Base-by-base conservation (phyloP, 2,113 vertebrate species). In the Thamnaconus septentrionalis region DNA sequence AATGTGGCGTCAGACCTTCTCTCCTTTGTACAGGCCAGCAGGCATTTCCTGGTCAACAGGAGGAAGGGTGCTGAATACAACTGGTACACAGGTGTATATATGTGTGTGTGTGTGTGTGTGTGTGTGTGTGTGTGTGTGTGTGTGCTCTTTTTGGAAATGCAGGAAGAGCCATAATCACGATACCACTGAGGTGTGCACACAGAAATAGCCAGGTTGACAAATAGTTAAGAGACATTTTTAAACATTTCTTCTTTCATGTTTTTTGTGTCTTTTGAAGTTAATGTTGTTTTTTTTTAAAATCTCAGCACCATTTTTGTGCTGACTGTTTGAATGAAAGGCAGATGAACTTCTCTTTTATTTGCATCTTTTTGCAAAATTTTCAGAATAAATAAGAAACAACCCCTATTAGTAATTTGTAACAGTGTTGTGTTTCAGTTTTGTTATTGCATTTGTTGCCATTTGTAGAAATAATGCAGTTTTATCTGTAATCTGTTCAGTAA, bases 21-120 rank as follows among this genome's bases (percentile, higher is more conserved):
- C 55, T 59, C 79, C 56, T 74, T 85, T 87, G 77, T 75, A 77
- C 57, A 9, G 59, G 41, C 56, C 8, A 63, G 67, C 8, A 63
- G 67, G 75, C 76, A 81, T 87, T 91, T 91, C 90, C 89, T 87
- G 63, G 73, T 86, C 55, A 64, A 74, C 70, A 81, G 80, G 84
- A 88, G 82, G 88, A 87, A 85, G 78, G 61, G 77, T 7, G 75
- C 62, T 41, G 59, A 55, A 9, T 18, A 77, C 31, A 57, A 18
- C 52, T 42, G 39, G 42, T 49, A 69, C 64, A 59, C 83, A 87
- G 81, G 85, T 82, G 7, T 56, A n/a, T 47, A 18, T 61, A 6
- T 59, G 18, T 31, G 18, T 31, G 18, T 31, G 18, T 31, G 18
- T 31, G 18, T 31, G 18, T 31, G 18, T 31, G 18, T 31, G 18